Base-by-base conservation (phyloP, 2,888 invertebrate species). In the Luffia ferchaultella region DNA sequence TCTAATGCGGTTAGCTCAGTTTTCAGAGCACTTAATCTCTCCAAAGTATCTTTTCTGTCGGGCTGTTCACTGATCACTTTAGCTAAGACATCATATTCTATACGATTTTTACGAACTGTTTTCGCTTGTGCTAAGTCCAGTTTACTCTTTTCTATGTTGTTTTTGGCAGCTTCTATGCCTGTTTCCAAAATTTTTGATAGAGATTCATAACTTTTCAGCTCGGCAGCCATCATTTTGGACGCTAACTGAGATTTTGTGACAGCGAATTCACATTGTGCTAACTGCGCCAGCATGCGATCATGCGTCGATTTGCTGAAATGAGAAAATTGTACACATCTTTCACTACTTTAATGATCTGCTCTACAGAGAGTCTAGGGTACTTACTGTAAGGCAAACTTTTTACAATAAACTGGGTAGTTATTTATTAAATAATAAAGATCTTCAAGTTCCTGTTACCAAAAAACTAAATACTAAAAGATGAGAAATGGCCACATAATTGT, bases 41-140 rank as follows among this genome's bases (percentile, higher is more conserved):
- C 88, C 52, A 86, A 76, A 0, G 93, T 94, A 56, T 93, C 91
- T 62, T 91, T 91, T 58, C 97, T 86, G 64, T 96, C 95, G 0
- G 97, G 96, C 66, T 97, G 95, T 62, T 93, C 90, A 58, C 91
- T 92, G 54, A 97, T 97, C 0, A 96, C 90, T 70, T 95, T 94
- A 0, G 97, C 97, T 42, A 97, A 66, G 12, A 96, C 90, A 80
- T 97, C 96, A 76, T 97, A 97, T 69, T 97, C 96, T 79, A 93
- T 91, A 62, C 94, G 88, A 69, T 97, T 95, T 67, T 95, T 94
- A 15, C 97, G 87, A 19, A 96, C 90, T 58, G 92, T 90, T 68
- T 95, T 95, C 0, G 96, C 96, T 63, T 92, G 87, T 44, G 90
- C 88, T 5, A 96, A 74, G 60, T 94, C 93, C 5, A 85, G 76